phyloP scores from a whole-genome alignment of 2,797 vertebrate species.

The Mus spretus region DNA sequence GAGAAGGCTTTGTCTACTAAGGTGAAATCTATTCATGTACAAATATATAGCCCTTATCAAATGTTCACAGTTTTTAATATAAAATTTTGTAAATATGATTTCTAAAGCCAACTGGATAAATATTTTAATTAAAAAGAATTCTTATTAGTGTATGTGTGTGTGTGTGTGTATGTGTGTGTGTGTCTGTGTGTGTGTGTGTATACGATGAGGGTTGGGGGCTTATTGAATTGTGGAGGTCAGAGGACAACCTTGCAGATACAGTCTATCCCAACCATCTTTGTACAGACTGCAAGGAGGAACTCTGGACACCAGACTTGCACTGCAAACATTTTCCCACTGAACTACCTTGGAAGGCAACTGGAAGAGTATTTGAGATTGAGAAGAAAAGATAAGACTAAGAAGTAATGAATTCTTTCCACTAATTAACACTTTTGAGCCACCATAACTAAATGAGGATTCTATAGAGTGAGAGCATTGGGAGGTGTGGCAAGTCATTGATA shows the following conservation, averaged over 20 bases:
- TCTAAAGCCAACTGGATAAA: conserved; percentile 22
- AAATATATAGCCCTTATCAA: conserved; percentile 44
- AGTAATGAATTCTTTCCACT: neutral
- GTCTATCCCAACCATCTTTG: neutral
- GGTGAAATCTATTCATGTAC: conserved; percentile 9
- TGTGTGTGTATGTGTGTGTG: neutral
- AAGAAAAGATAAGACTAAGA: neutral
- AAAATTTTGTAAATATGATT: conserved; percentile 9
- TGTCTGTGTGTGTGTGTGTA: neutral
- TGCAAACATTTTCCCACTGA: neutral
- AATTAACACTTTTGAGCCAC: conserved; percentile 36
- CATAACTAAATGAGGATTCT: neutral
- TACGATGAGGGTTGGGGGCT: neutral
- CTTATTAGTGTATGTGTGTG: neutral
- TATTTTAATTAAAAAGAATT: neutral
- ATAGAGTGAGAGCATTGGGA: neutral
- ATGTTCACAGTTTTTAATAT: neutral
- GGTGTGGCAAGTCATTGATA: neutral
- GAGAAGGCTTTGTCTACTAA: neutral
- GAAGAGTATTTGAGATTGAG: conserved; percentile 26
- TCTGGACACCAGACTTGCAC: neutral
- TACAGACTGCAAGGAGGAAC: neutral
- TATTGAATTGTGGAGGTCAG: neutral
- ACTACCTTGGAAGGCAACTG: neutral
- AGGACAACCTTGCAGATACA: neutral